Base-by-base conservation (phyloP, 2,113 vertebrate species). In the Holacanthus passer region DNA sequence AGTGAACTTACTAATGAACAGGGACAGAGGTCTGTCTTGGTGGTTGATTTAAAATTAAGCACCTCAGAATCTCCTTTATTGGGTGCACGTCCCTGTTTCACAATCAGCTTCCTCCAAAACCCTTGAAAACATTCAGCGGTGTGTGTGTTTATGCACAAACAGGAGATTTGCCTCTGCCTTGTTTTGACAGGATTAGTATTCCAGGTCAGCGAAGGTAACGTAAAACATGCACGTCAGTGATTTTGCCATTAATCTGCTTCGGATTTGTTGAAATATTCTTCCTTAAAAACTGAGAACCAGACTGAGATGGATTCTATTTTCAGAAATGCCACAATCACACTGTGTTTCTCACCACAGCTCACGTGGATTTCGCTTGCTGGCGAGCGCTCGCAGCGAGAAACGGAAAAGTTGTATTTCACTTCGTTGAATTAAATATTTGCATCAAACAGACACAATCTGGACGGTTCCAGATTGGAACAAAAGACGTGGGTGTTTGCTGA, bases 401-500 rank as follows among this genome's bases (percentile, higher is more conserved):
- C 0, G 0, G 13, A 20, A 63, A 71, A 70, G 62, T 77, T 63
- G 50, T 14, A 35, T 85, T 70, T 69, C 55, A 52, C 6, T 17
- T 27, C 32, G 2, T n/a, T 29, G 47, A 56, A 76, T 77, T 73
- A 76, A 71, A 84, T 69, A 79, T 90, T 83, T 77, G 69, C 80
- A 73, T 81, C 82, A 71, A 71, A 78, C 55, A 52, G 67, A 65
- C 69, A 19, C 58, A 53, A 14, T 81, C 76, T 64, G 77, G 52
- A 80, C 8, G 45, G 27, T 55, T 79, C 27, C 64, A 45, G 62
- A 77, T 77, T 53, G 47, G 70, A 78, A 47, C 63, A 20, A 48
- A 86, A 55, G 73, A 22, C 9, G 77, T 87, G 73, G 86, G 84
- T 77, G 86, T 88, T 83, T 63, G 79, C 73, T n/a, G 86, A 82